Base-by-base conservation (phyloP, 2,797 vertebrate species). In the Forpus xanthops region DNA sequence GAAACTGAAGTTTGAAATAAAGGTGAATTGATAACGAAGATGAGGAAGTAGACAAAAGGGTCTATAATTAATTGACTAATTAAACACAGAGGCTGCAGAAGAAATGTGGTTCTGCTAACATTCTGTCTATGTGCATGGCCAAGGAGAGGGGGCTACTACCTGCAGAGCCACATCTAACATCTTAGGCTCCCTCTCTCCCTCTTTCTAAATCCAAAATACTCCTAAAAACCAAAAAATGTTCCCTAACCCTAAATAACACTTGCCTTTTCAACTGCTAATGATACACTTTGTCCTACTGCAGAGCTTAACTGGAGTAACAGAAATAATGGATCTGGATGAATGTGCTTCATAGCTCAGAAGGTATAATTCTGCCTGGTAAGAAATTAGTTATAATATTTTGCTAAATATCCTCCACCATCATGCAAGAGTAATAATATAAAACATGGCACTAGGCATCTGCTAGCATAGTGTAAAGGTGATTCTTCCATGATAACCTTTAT, bases 401-500 rank as follows among this genome's bases (percentile, higher is more conserved):
- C 15, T 49, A 30, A 78, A 85, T 18, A 41, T 4, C 5, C 9
- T 1, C 5, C 4, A 25, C 27, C 49, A 28, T 17, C 31, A 13
- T 19, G 7, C 12, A 58, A 11, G 41, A 56, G 20, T n/a, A 21
- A 37, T 61, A 39, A 14, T 64, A 31, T 44, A 74, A 91, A 79
- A 33, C 11, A 4, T 14, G 15, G 23, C 35, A 47, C 19, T 11
- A 45, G 47, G 31, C 14, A 77, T 30, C 61, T 55, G 41, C 27
- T 75, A 2, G 8, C 2, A 1, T 3, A 39, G 24, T 0, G 5
- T 53, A 19, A 45, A 77, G 30, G 30, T 42, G 9, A 45, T 65
- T 35, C 4, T 56, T 64, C 61, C 37, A 0, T 2, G 28, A 21
- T 61, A 65, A 61, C 20, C 21, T 15, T 0, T 0, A 0, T 7